A percentile compares a stretch with the other conserved stretches of the same genome.
These are phyloP conservation scores for Eudyptes chrysolophus DNA, from an alignment of 2,113 vertebrate species.

Conservation along the genomic window DNA sequence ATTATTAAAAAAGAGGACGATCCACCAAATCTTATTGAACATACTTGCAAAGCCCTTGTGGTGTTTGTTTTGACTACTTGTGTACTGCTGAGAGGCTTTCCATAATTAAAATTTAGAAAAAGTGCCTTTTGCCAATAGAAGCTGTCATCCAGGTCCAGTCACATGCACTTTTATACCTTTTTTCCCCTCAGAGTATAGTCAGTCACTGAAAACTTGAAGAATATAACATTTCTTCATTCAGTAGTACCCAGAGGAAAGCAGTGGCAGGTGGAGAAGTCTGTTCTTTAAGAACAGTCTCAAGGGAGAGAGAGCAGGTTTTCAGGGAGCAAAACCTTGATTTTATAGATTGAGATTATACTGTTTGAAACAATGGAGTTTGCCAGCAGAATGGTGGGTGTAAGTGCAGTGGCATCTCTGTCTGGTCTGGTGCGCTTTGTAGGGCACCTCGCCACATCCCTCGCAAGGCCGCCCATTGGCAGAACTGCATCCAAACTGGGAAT, in stretches of 20 bases:
- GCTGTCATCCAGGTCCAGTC: not conserved
- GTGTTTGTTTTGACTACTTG: not conserved
- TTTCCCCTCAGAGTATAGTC: not conserved
- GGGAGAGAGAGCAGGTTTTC: not conserved
- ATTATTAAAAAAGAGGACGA: not conserved
- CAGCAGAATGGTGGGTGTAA: not conserved
- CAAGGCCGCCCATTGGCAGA: not conserved
- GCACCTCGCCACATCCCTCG: fast-evolving
- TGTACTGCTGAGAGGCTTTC: too few species aligned
- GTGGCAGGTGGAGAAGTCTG: not conserved
- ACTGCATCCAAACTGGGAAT: fast-evolving
- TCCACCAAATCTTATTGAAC: not conserved
- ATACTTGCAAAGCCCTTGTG: not conserved
- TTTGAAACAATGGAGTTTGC: not conserved
- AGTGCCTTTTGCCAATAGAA: not conserved
- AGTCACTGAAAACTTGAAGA: not conserved
- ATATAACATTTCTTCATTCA: not conserved
- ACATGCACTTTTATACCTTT: not conserved
- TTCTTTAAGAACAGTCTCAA: not conserved
- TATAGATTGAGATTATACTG: not conserved
- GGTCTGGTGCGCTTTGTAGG: fast-evolving
- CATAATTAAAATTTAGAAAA: not conserved
- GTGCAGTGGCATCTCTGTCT: not conserved
- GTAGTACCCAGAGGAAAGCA: not conserved
- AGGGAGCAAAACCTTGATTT: not conserved